These are phyloP conservation scores for Plebejus argus DNA, from an alignment of 2,888 invertebrate species.

Conservation along the genomic window DNA sequence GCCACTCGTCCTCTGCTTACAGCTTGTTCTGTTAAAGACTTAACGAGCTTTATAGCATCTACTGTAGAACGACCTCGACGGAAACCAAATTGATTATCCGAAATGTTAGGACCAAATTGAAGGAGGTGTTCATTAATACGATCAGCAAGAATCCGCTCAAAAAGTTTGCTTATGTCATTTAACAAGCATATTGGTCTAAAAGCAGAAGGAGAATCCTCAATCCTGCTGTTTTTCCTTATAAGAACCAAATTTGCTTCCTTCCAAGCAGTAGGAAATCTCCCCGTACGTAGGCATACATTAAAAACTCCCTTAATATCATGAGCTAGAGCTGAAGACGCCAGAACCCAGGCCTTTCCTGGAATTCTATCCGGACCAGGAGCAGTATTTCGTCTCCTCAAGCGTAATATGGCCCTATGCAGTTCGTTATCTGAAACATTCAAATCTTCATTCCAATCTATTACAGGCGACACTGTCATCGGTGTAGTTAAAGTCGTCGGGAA, in stretches of 20 bases:
- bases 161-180: constrained; percentile 37
- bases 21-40: constrained; percentile 31
- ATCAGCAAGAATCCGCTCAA: constrained; percentile 39
- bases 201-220: background rate
- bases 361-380: constrained; percentile 37
- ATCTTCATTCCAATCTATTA: constrained; percentile 1
- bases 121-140: constrained; percentile 36
- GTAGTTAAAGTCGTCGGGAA: background rate
- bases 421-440: background rate
- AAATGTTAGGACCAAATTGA: constrained; percentile 34
- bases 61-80: constrained; percentile 36
- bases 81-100: constrained; percentile 33
- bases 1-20: constrained; percentile 37
- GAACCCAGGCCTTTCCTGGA: constrained; percentile 31
- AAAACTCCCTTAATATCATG: background rate
- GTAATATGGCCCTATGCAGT: background rate
- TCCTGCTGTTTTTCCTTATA: background rate
- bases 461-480: background rate
- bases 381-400: constrained; percentile 32
- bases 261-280: too few relatives aligned
- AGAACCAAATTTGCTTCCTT: background rate
- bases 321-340: background rate
- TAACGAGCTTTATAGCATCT: constrained; percentile 34
- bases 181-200: constrained; percentile 12
- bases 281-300: background rate